Evolutionary conservation across 2,113 vertebrate species (phyloP), one percentile per base, ranked within the genome.

Genomic region (Motacilla alba): DNA sequence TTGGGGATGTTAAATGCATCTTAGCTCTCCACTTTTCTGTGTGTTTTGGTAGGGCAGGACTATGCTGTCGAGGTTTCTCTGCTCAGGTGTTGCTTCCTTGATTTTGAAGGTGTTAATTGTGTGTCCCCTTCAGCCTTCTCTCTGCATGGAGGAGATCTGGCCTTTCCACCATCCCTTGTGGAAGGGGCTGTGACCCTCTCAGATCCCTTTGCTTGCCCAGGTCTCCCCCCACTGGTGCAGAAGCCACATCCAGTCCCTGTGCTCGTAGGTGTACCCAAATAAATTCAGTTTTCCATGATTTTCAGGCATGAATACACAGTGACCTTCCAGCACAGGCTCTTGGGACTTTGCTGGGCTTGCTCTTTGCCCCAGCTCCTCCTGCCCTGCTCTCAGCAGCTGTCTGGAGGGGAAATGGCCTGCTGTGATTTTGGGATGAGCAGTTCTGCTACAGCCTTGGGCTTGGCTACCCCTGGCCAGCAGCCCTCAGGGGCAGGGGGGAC

Each of bases 241-340:
- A 55, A 43, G 15, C n/a, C 44, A 10, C 24, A 52, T 35, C 35
- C 15, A 1, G 16, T 15, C 31, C 15, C 31, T 31, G 39, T 5
- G 6, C 28, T 72, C 24, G 7, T 0, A 2, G 8, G 4, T 33
- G 30, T 11, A 28, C 19, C 21, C 17, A 1, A 3, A 11, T 13
- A 41, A 59, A 44, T 52, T 10, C 0, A 0, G 11, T 37, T 91
- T 77, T 30, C 28, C 1, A 0, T 16, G 50, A 30, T 6, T 7
- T 16, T 4, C 9, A 46, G 28, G 6, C 9, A 16, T 7, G 8
- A 59, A 6, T 6, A 4, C 18, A 2, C 41, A 19, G 1, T 19
- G 41, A 33, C 14, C 23, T 33, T 22, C 47, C 39, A 33, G 4
- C 9, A 47, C 21, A 44, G 68, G 13, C 14, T 74, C 49, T 2